Evolutionary conservation across 2,113 vertebrate genomes (phyloP), one percentile per base, ranked within the genome.

Genomic region (Leuciscus idus): DNA sequence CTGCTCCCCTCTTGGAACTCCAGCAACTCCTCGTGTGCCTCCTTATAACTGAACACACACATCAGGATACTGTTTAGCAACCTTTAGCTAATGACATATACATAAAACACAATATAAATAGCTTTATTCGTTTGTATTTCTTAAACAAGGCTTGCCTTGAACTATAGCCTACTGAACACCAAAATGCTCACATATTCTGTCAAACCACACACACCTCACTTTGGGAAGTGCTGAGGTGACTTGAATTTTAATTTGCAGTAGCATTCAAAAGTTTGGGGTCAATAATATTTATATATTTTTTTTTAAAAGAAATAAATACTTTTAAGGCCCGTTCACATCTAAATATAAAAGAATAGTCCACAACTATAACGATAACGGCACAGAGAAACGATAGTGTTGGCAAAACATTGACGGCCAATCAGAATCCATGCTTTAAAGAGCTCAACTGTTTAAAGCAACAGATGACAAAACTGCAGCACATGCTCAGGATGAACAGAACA

Each of bases 1-100:
- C 98, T 93, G 95, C 98, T 99, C 79, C 98, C 98, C 92, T 99
- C 98, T 94, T 99, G 98, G 91, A 99, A 99, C 90, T 99, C 98
- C 92, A 96, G 94, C 91, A 99, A 96, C 92, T 99, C 98, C 93
- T 99, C 98, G 50, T 95, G 97, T 30, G 98, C 97, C 92, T 99
- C 97, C 93, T 97, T 96, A 89, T 95, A 98, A 94, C 98, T 99
- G 91, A 6, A 77, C 55, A 74, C 30, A 79, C 11, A 61, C 23
- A 43, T 23, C 8, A 59, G 36, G 23, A 84, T 26, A 43, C 3
- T 17, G 7, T 59, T 43, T 39, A 73, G 15, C 50, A 73, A 43
- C 19, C 1, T 23, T 62, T 57, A 81, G 2, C 7, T 21, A 39
- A 36, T 36, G 4, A 48, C 59, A 21, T 1, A 11, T 36, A 33